A percentile compares a stretch with the other conserved stretches of the same genome.
These are phyloP conservation scores for Bostrychus sinensis DNA, from an alignment of 2,113 vertebrate species.

Conservation along the genomic window DNA sequence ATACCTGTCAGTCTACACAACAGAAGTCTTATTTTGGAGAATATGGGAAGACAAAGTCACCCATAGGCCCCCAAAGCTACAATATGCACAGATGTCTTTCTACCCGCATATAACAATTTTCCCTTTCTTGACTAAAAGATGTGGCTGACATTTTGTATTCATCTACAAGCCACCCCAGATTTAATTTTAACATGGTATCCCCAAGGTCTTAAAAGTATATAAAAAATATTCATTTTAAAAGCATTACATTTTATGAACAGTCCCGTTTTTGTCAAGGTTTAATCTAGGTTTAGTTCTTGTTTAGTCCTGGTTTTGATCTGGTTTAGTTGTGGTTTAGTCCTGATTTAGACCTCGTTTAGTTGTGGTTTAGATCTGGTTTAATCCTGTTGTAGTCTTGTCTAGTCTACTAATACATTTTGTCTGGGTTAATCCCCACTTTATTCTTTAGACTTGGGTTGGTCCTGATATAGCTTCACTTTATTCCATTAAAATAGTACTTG, in stretches of 20 bases:
- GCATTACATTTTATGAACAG: no score
- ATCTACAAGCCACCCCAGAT: slow-evolving; percentile 5
- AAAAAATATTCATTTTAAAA: no score
- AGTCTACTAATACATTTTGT: no score
- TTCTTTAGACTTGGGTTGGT: no score
- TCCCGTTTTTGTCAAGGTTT: no score
- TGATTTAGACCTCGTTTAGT: neutral
- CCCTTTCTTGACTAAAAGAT: neutral
- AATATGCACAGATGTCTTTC: slow-evolving; percentile 10
- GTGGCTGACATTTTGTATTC: neutral
- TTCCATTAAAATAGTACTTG: no score
- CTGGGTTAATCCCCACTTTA: no score
- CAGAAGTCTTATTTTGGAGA: slow-evolving; percentile 37
- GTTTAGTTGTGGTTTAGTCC: neutral
- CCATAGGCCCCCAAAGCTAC: slow-evolving; percentile 6
- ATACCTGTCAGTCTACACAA: slow-evolving; percentile 49
- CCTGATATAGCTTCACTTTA: no score
- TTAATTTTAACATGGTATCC: no score
- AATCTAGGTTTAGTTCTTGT: no score
- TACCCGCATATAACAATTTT: slow-evolving; percentile 14
- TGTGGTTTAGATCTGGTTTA: neutral
- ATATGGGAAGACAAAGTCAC: slow-evolving; percentile 9
- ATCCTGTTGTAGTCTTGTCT: neutral
- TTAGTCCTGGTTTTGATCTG: no score
- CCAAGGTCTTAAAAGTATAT: no score